These are phyloP conservation scores for Zaprionus camerounensis DNA, from an alignment of 1,140 invertebrate species.

Conservation along the genomic window DNA sequence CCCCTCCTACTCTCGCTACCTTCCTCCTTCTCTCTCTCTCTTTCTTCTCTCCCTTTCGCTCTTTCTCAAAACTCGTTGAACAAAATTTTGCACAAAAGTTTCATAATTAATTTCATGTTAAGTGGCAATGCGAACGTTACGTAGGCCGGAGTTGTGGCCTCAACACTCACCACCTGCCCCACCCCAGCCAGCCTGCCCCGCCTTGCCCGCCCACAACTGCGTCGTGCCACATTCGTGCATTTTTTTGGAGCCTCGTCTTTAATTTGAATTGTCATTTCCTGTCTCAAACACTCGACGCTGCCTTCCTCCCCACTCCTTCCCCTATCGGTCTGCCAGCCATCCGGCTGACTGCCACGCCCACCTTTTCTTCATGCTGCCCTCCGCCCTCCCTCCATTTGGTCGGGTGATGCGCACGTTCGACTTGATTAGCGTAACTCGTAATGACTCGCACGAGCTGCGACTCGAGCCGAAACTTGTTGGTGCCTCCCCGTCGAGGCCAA, in stretches of 20 bases:
- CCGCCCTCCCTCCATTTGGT: not conserved
- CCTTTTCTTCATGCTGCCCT: not conserved
- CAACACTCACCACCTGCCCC: not conserved
- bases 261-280: conserved; percentile 83
- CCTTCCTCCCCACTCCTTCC: not conserved
- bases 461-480: conserved; percentile 50
- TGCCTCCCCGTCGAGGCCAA: conserved; percentile 31
- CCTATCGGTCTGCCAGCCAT: conserved; percentile 58
- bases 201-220: not conserved
- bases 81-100: conserved; percentile 82
- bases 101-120: conserved; percentile 83
- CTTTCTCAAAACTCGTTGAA: conserved; percentile 76
- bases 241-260: conserved; percentile 62
- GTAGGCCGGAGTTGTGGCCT: conserved; percentile 37
- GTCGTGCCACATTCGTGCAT: conserved; percentile 8
- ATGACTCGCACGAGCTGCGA: conserved; percentile 73
- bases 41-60: not conserved
- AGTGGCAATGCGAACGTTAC: conserved; percentile 72
- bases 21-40: not conserved
- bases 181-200: not conserved
- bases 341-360: conserved; percentile 42
- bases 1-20: not conserved
- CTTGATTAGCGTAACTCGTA: conserved; percentile 81
- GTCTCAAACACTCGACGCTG: conserved; percentile 60
- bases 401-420: conserved; percentile 63